Percentiles rank a stretch among this genome's conserved stretches.
Evolutionary conservation across 2,888 invertebrate species (phyloP).

Genomic region (Dicyrtoma fusca): DNA sequence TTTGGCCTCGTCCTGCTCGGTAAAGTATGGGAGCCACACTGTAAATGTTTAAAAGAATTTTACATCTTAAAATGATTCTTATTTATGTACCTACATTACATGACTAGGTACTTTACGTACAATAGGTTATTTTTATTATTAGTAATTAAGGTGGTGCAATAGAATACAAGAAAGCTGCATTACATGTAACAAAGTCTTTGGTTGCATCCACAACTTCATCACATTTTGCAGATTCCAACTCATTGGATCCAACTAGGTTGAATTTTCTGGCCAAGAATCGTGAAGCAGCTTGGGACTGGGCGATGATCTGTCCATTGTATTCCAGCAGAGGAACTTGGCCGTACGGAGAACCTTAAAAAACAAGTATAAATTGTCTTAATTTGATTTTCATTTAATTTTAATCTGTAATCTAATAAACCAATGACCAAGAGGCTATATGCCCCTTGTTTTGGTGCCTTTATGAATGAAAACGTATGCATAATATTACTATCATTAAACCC

Average conservation of each 20-base stretch:
- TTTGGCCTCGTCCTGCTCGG: conserved; percentile 10
- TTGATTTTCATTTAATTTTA: neutral
- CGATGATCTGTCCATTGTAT: conserved; percentile 51
- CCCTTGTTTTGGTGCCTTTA: too few species aligned
- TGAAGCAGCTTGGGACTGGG: conserved; percentile 54
- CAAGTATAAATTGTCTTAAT: neutral
- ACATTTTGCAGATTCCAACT: conserved; percentile 44
- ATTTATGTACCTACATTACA: too few species aligned
- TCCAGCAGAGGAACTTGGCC: conserved; percentile 54
- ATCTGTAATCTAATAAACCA: neutral
- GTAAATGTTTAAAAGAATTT: too few species aligned
- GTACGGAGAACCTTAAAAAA: conserved; percentile 37
- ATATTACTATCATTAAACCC: too few species aligned
- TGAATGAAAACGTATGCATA: too few species aligned
- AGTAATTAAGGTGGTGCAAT: too few species aligned
- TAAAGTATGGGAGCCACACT: neutral
- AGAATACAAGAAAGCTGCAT: neutral
- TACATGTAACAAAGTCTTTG: conserved; percentile 37
- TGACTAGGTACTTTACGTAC: too few species aligned
- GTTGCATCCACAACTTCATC: conserved; percentile 42
- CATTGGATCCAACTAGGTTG: conserved; percentile 41
- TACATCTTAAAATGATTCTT: too few species aligned
- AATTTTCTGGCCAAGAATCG: conserved; percentile 54
- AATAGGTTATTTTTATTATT: too few species aligned
- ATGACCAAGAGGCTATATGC: neutral